Evolutionary conservation across 92 coral and sea anemone genomes (phyloP), one percentile per base, ranked within the genome.

Genomic region (Virgularia gustaviana): DNA sequence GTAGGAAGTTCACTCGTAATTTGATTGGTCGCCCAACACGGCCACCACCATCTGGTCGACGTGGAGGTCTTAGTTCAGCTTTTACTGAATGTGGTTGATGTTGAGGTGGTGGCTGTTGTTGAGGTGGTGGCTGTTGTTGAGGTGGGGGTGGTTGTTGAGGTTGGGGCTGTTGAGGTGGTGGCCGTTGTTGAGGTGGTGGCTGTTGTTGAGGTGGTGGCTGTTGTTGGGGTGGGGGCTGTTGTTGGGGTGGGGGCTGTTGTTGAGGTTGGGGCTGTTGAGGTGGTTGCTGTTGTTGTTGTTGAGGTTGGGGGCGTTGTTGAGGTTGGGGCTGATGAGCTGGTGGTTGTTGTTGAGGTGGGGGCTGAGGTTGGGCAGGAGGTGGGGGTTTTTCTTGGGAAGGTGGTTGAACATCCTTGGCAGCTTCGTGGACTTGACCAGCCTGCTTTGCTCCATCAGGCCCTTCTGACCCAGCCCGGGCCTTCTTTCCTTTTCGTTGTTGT

Each of bases 1-100:
- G 78, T 49, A 87, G 83, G 71, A 86, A 90, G 75, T 90, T 90
- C 10, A 90, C 88, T 41, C 78, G 80, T 5, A 90, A 68, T 10
- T 41, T 67, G 31, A 90, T 87, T 3, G 76, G 80, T 44, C 86
- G 77, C 11, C 96, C 96, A 23, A 45, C 72, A 45, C 19, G 81
- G 25, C 75, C 75, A 30, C 96, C 92, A 64, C 65, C 62, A 63
- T 52, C 88, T 9, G 96, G 96, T 39, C 96, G 80, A 9, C 49
- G 63, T 24, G 96, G 96, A 9, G 86, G 92, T 13, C 23, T 83
- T 27, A 53, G 57, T 11, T 44, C 75, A 4, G 61, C 75, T 51
- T n/a, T 68, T 8, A 15, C 37, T 30, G 75, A 68, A 3, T 4
- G 60, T 16, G 43, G 75, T 2, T 58, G 30, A 31, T 39, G 66